Base-by-base conservation (phyloP, 2,113 vertebrate species). In the Lampris incognitus region DNA sequence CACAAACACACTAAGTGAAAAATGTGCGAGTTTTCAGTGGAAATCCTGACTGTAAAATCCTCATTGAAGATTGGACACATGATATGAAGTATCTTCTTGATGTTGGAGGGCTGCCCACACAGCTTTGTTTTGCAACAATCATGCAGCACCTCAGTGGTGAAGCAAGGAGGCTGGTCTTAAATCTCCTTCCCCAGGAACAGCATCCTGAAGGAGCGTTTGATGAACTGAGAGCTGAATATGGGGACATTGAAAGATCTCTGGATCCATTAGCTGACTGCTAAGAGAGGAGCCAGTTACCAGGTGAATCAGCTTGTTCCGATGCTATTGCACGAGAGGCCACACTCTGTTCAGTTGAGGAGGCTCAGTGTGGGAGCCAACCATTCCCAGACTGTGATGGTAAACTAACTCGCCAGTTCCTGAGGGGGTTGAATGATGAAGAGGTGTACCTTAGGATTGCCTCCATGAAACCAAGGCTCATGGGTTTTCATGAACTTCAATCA, bases 221-320 rank as follows among this genome's bases (percentile, higher is more conserved):
- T 3, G 65, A 69, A 56, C 66, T 76, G 38, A 10, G 50, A 55
- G 48, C 46, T 11, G 57, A 76, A 36, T 69, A 61, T 50, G 59
- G 72, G 38, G 63, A 74, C 55, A 64, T 9, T 52, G 40, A 50
- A 50, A 50, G 49, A 11, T 54, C 39, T 24, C 7, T 60, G n/a
- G 69, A 72, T 50, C 76, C 40, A 3, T 44, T 67, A n/a, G 63
- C 63, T n/a, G 69, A 79, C 13, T 67, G 72, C 11, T 78, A 78
- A 59, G 44, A 78, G 44, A 42, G 52, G 37, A 52, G 24, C 24
- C 76, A 78, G 10, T 8, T n/a, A 6, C 3, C 41, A 48, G 70
- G 65, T 8, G 65, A 74, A n/a, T 56, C 71, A 1, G 61, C 65
- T 1, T 74, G 78, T 42, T 74, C 78, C 6, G 74, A 74, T 39